Evolutionary conservation across 2,797 vertebrate genomes (phyloP).

Genomic region (Danio jaintianensis): DNA sequence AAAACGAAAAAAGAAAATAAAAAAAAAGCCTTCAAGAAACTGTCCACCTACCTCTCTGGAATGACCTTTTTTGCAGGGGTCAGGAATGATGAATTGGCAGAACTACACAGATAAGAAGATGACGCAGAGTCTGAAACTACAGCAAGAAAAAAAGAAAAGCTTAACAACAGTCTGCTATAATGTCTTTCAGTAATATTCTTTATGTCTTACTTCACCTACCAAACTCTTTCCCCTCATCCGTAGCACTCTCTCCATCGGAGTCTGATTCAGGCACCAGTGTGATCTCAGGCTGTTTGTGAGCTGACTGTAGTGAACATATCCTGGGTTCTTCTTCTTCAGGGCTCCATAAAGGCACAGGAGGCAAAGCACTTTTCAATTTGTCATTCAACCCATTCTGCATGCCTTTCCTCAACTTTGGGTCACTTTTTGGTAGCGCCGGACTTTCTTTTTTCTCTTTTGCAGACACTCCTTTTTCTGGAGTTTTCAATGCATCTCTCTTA

Average conservation of each 20-base stretch:
- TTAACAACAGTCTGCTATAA: constrained; percentile 20
- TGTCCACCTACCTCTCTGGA: constrained; percentile 76
- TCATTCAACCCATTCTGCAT: constrained; percentile 7
- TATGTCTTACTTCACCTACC: constrained; percentile 60
- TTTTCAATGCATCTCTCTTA: background rate
- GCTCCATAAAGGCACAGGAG: constrained; percentile 52
- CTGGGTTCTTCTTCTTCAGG: constrained; percentile 19
- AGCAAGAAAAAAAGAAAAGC: constrained; percentile 59
- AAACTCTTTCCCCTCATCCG: constrained; percentile 51
- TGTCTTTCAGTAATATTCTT: background rate
- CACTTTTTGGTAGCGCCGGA: background rate
- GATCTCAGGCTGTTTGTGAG: constrained; percentile 66
- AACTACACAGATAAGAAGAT: constrained; percentile 64
- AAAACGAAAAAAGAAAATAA: background rate
- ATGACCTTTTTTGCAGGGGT: constrained; percentile 74
- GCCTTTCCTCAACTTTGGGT: background rate
- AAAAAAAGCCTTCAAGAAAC: background rate
- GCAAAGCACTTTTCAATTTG: constrained; percentile 17
- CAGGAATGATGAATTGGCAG: constrained; percentile 72
- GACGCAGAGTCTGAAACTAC: constrained; percentile 57
- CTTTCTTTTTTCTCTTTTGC: background rate
- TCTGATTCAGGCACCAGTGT: constrained; percentile 85
- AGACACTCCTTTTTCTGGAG: constrained; percentile 24
- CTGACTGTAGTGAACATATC: constrained; percentile 68
- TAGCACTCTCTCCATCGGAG: constrained; percentile 73